A percentile compares a stretch with the other conserved stretches of the same genome.
These are phyloP conservation scores for Sciurus carolinensis DNA, from an alignment of 2,797 vertebrate species.

Conservation along the genomic window DNA sequence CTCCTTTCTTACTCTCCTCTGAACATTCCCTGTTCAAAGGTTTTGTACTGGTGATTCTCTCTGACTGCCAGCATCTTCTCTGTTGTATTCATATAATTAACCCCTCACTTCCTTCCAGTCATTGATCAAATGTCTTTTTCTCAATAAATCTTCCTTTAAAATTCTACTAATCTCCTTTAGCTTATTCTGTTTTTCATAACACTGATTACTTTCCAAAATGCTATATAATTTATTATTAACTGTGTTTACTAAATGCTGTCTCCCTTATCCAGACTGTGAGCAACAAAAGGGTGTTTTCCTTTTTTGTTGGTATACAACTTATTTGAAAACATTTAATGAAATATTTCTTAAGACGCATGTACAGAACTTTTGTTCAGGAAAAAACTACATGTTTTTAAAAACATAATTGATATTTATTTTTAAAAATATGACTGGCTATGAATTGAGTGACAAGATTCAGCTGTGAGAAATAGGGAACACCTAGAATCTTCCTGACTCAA, in stretches of 20 bases:
- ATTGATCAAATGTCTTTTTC: not conserved
- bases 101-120: not conserved
- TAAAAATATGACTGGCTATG: not conserved
- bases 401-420: not conserved
- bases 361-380: not conserved
- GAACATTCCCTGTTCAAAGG: not conserved
- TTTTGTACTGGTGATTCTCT: not conserved
- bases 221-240: not conserved
- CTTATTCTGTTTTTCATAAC: not conserved
- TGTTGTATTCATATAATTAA: not conserved
- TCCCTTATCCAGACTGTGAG: not conserved
- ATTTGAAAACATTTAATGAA: not conserved
- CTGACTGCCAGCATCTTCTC: not conserved
- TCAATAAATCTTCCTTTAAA: not conserved
- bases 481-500: not conserved
- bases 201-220: not conserved
- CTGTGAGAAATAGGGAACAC: not conserved
- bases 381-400: not conserved
- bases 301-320: not conserved
- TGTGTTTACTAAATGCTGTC: not conserved
- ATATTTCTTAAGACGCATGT: not conserved
- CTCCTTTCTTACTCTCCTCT: not conserved
- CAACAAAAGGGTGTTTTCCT: fast-evolving
- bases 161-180: not conserved
- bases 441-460: not conserved